Conservation (phyloP, 2,888 invertebrate genomes). For the Sinodicranocentrus sp. region DNA sequence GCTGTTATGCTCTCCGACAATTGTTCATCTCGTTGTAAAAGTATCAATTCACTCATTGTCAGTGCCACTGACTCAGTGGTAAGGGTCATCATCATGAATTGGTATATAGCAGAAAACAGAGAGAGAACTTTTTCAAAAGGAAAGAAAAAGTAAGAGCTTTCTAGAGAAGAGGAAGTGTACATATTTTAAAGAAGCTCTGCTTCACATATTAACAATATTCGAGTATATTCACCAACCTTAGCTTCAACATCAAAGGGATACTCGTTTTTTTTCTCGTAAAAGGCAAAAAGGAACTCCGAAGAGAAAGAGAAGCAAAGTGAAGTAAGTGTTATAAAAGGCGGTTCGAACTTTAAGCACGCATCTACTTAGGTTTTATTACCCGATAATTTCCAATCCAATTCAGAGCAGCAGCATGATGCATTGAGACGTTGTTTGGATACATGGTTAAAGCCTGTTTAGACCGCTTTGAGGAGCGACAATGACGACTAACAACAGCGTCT, state of each 20-base stretch:
- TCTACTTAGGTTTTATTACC: conserved; percentile 75
- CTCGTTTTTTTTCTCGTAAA: neutral
- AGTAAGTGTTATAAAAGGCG: conserved; percentile 67
- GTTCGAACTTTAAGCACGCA: conserved; percentile 65
- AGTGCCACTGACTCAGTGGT: too few species aligned
- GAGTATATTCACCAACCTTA: neutral
- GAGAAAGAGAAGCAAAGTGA: conserved; percentile 3
- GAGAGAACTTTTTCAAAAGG: conserved; percentile 5
- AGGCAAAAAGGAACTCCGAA: conserved; percentile 18
- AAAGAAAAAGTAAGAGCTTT: conserved; percentile 5
- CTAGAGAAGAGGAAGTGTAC: too few species aligned
- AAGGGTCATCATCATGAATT: conserved; percentile 67
- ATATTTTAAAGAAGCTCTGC: too few species aligned
- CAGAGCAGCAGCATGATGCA: conserved; percentile 58
- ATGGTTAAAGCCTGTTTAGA: conserved; percentile 36
- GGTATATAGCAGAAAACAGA: conserved; percentile 34
- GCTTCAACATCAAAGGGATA: conserved; percentile 16
- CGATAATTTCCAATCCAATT: conserved; percentile 75
- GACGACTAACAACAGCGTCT: conserved; percentile 57
- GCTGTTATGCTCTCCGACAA: conserved; percentile 20
- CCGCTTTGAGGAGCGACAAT: conserved; percentile 20
- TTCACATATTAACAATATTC: too few species aligned
- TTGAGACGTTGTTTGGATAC: conserved; percentile 17
- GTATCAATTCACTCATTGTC: conserved; percentile 61
- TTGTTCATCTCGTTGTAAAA: conserved; percentile 53